Base-by-base conservation (phyloP, 1,140 invertebrate genomes). In the Bombus pyrosoma region DNA sequence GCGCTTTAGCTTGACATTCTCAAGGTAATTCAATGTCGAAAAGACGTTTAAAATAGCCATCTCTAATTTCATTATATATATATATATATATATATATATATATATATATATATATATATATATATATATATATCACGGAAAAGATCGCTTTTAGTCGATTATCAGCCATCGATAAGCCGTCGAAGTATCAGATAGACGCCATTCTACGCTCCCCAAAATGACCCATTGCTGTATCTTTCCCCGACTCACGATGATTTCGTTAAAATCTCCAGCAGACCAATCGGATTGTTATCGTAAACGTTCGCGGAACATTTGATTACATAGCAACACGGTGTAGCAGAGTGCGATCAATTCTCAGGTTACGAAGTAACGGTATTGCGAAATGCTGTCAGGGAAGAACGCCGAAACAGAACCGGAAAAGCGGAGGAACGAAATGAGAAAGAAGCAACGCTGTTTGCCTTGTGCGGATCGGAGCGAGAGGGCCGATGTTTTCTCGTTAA, bases 401-500 rank as follows among this genome's bases (percentile, higher is more conserved):
- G 43, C 12, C 43, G 28, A 39, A 32, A 34, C 13, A 10, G 28
- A 34, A 34, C 5, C 9, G 43, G 9, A 37, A 37, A 25, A 28
- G 8, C 1, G 18, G 25, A 39, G 6, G 25, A 34, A 64, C 28
- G 64, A 68, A 9, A 18, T 1, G 32, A 34, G 32, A 22, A 34
- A 8, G 64, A 34, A 22, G 64, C 8, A 25, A 25, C 66, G 18
- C 13, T 6, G n/a, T 66, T 15, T 59, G 62, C 13, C 18, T 15
- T 28, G 37, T 39, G 32, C 39, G 32, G 47, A 28, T n/a, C 9
- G 53, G 41, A 53, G 22, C 18, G 43, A 32, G 39, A 68, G 57
- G n/a, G 2, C 13, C 75, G 71, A 80, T 86, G 80, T 83, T 89
- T 87, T 53, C 87, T 71, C 81, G 78, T 71, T 69, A 83, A 66